These are phyloP conservation scores for Rhea pennata DNA, from an alignment of 2,113 vertebrate species.

Conservation along the genomic window DNA sequence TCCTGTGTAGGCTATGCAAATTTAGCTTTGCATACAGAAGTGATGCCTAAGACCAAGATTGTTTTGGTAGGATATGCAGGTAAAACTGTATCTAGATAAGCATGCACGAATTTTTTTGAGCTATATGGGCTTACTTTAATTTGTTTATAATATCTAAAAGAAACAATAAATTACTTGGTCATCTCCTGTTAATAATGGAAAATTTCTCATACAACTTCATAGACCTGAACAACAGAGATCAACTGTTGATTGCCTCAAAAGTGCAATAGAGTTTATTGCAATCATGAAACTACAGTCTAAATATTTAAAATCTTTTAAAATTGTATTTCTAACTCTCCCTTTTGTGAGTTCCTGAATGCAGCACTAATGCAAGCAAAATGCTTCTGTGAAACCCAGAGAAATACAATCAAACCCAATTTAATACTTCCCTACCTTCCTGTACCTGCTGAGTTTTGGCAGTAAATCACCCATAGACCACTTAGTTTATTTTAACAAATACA, in stretches of 20 bases:
- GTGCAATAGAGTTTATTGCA: slow-evolving; percentile 61
- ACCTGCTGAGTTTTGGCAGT: not conserved
- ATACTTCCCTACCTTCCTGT: slow-evolving; percentile 12
- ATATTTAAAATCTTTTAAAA: slow-evolving; percentile 72
- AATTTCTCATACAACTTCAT: not conserved
- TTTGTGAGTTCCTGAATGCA: slow-evolving; percentile 11
- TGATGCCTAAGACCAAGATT: not conserved
- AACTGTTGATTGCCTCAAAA: slow-evolving; percentile 28
- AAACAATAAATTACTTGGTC: not conserved
- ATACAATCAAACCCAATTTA: slow-evolving; percentile 32
- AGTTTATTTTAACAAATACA: not conserved
- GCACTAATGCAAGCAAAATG: not conserved
- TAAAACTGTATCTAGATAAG: not conserved
- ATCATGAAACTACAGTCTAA: slow-evolving; percentile 40
- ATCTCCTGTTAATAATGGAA: slow-evolving; percentile 4
- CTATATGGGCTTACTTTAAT: not conserved
- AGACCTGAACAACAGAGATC: slow-evolving; percentile 14
- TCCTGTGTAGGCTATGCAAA: not conserved
- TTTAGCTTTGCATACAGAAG: not conserved
- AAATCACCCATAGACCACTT: not conserved
- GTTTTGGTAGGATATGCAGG: not conserved
- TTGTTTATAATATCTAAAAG: not conserved
- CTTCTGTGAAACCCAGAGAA: slow-evolving; percentile 50
- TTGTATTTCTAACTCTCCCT: slow-evolving; percentile 35
- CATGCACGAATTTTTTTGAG: not conserved